Evolutionary conservation across 2,113 vertebrate species (phyloP).

Genomic region (Noctilio leporinus): DNA sequence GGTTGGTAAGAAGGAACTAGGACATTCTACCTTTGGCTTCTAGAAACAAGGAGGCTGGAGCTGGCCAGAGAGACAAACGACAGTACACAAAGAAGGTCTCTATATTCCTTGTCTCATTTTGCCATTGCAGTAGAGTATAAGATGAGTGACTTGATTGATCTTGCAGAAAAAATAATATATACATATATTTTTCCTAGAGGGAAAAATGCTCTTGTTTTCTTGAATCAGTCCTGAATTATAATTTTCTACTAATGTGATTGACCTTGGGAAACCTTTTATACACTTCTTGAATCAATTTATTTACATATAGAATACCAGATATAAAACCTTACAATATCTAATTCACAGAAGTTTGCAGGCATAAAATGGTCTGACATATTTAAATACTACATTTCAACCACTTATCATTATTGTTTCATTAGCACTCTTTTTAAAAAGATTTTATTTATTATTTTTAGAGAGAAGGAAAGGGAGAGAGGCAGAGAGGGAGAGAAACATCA

Average conservation of each 20-base stretch:
- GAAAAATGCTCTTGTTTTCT: not conserved
- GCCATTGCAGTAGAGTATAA: not conserved
- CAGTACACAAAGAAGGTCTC: too few relatives aligned
- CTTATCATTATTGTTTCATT: not conserved
- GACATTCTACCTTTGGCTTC: not conserved
- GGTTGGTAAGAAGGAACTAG: fast-evolving
- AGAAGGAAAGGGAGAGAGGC: too few relatives aligned
- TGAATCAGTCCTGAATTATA: not conserved
- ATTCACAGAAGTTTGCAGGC: not conserved
- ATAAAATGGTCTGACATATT: not conserved
- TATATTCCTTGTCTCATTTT: not conserved
- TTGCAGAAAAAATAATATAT: not conserved
- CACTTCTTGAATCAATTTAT: not conserved
- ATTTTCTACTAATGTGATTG: not conserved
- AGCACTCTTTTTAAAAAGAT: too few relatives aligned
- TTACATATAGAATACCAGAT: not conserved
- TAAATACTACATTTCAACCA: not conserved
- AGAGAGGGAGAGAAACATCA: too few relatives aligned
- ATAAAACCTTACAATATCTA: too few relatives aligned
- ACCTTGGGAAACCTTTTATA: not conserved
- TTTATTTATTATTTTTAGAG: too few relatives aligned
- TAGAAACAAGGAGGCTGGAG: not conserved
- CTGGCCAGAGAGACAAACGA: not conserved
- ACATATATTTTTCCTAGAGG: not conserved
- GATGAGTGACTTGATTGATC: not conserved